Conservation (phyloP, 2,888 invertebrate genomes). For the Anticlea derivata region DNA sequence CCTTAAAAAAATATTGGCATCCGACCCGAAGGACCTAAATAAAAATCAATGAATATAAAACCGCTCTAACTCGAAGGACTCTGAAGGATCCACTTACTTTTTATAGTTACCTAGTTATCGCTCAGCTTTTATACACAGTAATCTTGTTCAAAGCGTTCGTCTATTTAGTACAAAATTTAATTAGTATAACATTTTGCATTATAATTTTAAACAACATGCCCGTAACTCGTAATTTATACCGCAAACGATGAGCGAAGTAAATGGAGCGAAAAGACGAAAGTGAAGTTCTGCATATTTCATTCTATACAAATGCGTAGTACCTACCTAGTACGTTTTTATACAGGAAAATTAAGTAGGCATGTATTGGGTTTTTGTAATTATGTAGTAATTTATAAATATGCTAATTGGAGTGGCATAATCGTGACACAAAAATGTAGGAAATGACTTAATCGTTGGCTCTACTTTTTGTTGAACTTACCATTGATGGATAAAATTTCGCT, state of each 20-base stretch:
- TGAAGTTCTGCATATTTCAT: conserved; percentile 20
- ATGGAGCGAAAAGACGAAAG: conserved; percentile 30
- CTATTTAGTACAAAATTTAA: neutral
- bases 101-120: too few species aligned
- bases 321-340: conserved; percentile 2
- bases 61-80: too few species aligned
- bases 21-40: too few species aligned
- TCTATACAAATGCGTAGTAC: too few species aligned
- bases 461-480: conserved; percentile 14
- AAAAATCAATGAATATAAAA: too few species aligned
- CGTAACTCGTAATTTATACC: conserved; percentile 21
- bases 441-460: conserved; percentile 14
- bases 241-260: conserved; percentile 21
- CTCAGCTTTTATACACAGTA: too few species aligned
- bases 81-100: too few species aligned
- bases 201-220: conserved; percentile 7
- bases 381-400: conserved; percentile 18
- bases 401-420: conserved; percentile 20
- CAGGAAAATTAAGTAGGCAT: conserved; percentile 12
- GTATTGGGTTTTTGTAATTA: conserved; percentile 6
- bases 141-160: too few species aligned
- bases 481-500: conserved; percentile 5
- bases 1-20: too few species aligned
- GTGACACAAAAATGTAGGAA: conserved; percentile 26
- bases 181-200: too few species aligned